Conservation (phyloP, 2,888 invertebrate genomes). For the Pollenia labialis region DNA sequence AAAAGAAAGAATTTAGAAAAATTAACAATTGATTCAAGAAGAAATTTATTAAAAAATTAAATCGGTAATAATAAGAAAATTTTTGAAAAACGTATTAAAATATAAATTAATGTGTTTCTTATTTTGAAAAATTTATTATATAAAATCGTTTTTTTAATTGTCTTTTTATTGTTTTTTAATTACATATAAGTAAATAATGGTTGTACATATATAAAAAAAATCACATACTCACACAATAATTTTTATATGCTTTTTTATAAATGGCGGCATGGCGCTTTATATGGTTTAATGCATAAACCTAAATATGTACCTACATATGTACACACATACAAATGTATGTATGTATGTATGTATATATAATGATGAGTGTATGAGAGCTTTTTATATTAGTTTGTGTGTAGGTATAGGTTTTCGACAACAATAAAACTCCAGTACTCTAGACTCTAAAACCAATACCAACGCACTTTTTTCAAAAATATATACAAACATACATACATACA, state of each 20-base stretch:
- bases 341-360: no score
- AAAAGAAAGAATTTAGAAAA: background rate
- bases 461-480: conserved; percentile 14
- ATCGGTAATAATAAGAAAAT: no score
- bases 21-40: background rate
- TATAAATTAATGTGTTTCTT: no score
- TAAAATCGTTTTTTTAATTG: no score
- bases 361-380: conserved; percentile 14
- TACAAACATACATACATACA: background rate
- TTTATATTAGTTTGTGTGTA: conserved; percentile 42
- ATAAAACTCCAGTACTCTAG: conserved; percentile 51
- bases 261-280: conserved; percentile 63
- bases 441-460: conserved; percentile 33
- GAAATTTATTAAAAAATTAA: background rate
- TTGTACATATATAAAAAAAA: conserved; percentile 22
- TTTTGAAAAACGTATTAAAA: no score
- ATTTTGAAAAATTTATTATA: no score
- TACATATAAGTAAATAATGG: background rate
- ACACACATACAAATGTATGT: no score
- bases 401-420: conserved; percentile 7
- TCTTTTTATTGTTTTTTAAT: no score
- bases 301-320: background rate
- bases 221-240: conserved; percentile 30
- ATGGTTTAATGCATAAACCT: conserved; percentile 5
- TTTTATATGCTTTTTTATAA: conserved; percentile 51